Evolutionary conservation across 2,888 invertebrate genomes (phyloP), one percentile per base, ranked within the genome.

Genomic region (Cordilura impudica): DNA sequence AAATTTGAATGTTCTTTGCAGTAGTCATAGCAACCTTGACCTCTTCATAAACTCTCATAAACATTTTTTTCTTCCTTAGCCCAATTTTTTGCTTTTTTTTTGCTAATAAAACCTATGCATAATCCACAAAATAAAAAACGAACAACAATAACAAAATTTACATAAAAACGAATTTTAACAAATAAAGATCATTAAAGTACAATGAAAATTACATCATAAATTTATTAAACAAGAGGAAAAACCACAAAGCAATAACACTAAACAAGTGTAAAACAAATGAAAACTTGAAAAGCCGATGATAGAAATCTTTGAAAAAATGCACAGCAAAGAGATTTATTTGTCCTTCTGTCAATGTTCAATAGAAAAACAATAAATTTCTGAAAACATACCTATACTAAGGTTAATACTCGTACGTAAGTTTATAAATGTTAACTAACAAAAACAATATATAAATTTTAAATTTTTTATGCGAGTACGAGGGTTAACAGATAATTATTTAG

Each of bases 301-400:
- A 47, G 16, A 49, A 71, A 84, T 85, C 83, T 61, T 39, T 18
- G 21, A 26, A 82, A 77, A 74, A 74, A 73, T 70, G 61, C 69
- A 60, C 69, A 78, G 69, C 81, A 79, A 81, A 81, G 74, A 86
- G 84, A 85, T 85, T 85, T 81, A 85, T 86, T 88, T 88, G 87
- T 87, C 87, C 88, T 88, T 87, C 88, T 86, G 88, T 85, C 87
- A 87, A 86, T 86, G 86, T 82, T 85, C 85, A 86, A 87, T 87
- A 88, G 86, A 87, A 88, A 84, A 77, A 65, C 83, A 74, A 84
- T 85, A 85, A 84, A 83, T 83, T 81, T 66, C 45, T 63, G 73
- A 70, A 60, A 19, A 14, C 4, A 12, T 51, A 49, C 39, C 4
- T 71, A 29, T 31, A 19, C 18, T 5, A 35, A 19, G n/a, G 39